phyloP scores from a whole-genome alignment of 2,888 invertebrate genomes.

The Drosophila pegasa region DNA sequence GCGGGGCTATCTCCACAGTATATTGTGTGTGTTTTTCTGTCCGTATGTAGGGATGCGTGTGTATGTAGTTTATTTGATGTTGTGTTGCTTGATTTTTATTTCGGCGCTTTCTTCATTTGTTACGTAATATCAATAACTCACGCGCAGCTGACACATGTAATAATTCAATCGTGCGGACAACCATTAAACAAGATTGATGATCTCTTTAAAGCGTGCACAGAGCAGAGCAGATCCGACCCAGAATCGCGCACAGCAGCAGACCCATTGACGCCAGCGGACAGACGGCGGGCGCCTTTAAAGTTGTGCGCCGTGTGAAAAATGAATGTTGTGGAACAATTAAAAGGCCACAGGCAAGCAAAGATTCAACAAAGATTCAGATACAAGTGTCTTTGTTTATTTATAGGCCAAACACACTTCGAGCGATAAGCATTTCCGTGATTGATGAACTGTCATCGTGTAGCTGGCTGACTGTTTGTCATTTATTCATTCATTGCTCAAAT shows the following conservation, averaged over 20 bases:
- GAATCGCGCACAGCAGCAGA: conserved; percentile 39
- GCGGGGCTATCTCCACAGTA: conserved; percentile 20
- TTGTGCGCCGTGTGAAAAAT: conserved; percentile 65
- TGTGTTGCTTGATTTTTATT: conserved; percentile 72
- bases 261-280: conserved; percentile 64
- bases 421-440: conserved; percentile 73
- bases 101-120: conserved; percentile 72
- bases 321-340: conserved; percentile 66
- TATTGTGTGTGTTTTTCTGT: background rate
- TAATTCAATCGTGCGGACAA: conserved; percentile 83
- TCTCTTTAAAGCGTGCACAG: conserved; percentile 66
- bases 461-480: conserved; percentile 28
- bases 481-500: conserved; percentile 65
- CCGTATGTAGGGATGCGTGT: conserved; percentile 1
- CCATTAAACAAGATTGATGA: conserved; percentile 84
- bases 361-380: conserved; percentile 30
- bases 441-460: conserved; percentile 62
- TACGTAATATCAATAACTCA: conserved; percentile 78
- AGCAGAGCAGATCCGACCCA: conserved; percentile 26
- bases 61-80: conserved; percentile 40
- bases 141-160: conserved; percentile 82
- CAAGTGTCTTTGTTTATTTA: conserved; percentile 57
- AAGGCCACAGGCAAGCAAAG: conserved; percentile 46
- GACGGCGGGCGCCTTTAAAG: conserved; percentile 54
- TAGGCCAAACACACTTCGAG: conserved; percentile 40